Evolutionary conservation across 2,797 vertebrate genomes (phyloP), one percentile per base, ranked within the genome.

Genomic region (Myotis daubentonii): DNA sequence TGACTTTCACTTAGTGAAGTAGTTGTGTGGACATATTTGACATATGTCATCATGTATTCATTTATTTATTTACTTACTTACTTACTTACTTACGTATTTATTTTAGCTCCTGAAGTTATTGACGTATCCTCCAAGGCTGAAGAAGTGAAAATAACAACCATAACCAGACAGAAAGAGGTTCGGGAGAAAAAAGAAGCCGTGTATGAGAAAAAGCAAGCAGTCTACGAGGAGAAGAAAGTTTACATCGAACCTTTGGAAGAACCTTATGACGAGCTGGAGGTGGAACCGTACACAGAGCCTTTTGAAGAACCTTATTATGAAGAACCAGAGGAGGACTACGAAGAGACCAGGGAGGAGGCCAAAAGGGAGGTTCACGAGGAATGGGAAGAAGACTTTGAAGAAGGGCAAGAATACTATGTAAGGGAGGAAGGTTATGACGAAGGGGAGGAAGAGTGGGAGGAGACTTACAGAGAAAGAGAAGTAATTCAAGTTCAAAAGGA

Each of bases 101-200:
- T 97, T 98, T 97, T 99, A 99, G 99, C 98, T 97, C 98, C 98
- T 19, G 98, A 98, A 97, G 98, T 99, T 85, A 92, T 97, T 5
- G 97, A 97, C 41, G 47, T 97, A 53, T 96, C 97, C n/a, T 97
- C 97, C 98, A 97, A 99, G 98, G 98, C 98, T 86, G 98, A 98
- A 97, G 98, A 98, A 92, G 79, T 98, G 53, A 98, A 98, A 97
- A 97, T 98, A 97, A 97, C 85, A 44, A 97, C 98, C 7, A 96
- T 98, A 49, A 95, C 98, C 78, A 98, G 94, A 95, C 98, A 98
- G 97, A 98, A 98, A 95, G 98, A 98, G 78, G 89, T 98, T 84
- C 97, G 97, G 65, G 92, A 97, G 95, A 93, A 98, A 79, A 94
- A 89, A 75, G 96, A 96, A 87, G 62, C 89, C 30, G 96, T 96